Conservation (phyloP, 2,888 invertebrate species). For the Zaprionus bogoriensis region DNA sequence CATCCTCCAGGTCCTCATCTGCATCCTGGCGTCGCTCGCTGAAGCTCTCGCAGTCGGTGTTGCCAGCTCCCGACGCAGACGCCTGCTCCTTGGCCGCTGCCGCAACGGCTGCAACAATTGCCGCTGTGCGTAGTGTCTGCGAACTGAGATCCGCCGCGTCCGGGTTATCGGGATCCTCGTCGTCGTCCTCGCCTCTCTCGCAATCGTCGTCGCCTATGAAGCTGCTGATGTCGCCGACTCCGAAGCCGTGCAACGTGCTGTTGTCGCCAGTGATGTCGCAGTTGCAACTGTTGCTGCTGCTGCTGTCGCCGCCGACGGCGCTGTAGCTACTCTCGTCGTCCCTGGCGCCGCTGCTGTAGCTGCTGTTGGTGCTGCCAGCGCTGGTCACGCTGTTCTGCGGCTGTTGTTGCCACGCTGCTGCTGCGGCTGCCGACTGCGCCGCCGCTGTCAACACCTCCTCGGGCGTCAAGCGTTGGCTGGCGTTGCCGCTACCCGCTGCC, state of each 20-base stretch:
- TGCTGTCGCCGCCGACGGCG: conserved; percentile 66
- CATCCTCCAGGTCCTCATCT: conserved; percentile 51
- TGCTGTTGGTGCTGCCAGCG: conserved; percentile 67
- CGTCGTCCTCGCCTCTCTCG: conserved; percentile 52
- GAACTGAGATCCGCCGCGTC: conserved; percentile 52
- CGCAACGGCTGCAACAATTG: conserved; percentile 68
- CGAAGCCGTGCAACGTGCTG: conserved; percentile 79
- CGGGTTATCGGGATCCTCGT: conserved; percentile 51
- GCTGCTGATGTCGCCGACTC: conserved; percentile 76
- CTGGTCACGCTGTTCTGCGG: conserved; percentile 70
- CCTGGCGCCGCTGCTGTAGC: conserved; percentile 58
- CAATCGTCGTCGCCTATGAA: conserved; percentile 73
- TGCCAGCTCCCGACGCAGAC: conserved; percentile 25
- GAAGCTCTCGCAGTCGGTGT: conserved; percentile 70
- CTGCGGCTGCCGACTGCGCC: conserved; percentile 47
- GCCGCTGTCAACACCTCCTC: conserved; percentile 52
- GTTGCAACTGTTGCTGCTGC: conserved; percentile 80
- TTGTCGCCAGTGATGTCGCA: conserved; percentile 81
- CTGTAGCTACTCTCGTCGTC: conserved; percentile 68
- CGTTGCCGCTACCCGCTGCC: conserved; percentile 17
- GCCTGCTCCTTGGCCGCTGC: conserved; percentile 62
- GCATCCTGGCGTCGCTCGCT: conserved; percentile 62
- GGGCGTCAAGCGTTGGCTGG: conserved; percentile 58
- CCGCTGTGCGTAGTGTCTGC: conserved; percentile 66
- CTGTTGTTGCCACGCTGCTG: conserved; percentile 64